phyloP scores from a whole-genome alignment of 2,888 invertebrate genomes.

The Drepanosiphum platanoidis region DNA sequence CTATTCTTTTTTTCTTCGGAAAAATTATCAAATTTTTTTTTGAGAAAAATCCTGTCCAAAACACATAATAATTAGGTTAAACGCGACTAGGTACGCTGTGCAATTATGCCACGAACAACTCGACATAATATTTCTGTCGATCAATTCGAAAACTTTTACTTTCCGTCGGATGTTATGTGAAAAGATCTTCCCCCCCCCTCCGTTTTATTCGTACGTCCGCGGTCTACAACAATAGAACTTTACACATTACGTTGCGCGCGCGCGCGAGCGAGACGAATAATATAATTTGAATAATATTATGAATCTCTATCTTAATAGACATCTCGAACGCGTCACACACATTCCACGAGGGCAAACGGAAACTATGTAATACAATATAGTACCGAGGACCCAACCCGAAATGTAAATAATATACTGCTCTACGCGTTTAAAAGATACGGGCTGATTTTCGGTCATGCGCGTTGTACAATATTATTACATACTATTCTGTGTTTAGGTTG shows the following conservation, averaged over 20 bases:
- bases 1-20: no score
- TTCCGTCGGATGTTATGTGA: neutral
- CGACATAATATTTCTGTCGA: neutral
- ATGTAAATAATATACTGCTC: neutral
- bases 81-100: no score
- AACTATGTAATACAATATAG: neutral
- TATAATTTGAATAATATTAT: slow-evolving; percentile 41
- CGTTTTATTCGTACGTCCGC: neutral
- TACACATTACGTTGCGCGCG: neutral
- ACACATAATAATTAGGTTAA: no score
- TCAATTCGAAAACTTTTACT: neutral
- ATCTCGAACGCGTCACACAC: slow-evolving; percentile 20
- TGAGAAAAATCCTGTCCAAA: no score
- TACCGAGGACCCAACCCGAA: slow-evolving; percentile 34
- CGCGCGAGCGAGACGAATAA: neutral
- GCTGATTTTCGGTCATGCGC: neutral
- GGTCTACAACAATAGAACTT: neutral
- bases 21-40: no score
- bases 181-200: neutral
- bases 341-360: slow-evolving; percentile 28
- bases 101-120: no score
- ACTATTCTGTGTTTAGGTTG: neutral
- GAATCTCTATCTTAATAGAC: slow-evolving; percentile 9
- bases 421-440: slow-evolving; percentile 9
- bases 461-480: neutral